phyloP scores from a whole-genome alignment of 2,113 vertebrate species.

The Phocoena phocoena region DNA sequence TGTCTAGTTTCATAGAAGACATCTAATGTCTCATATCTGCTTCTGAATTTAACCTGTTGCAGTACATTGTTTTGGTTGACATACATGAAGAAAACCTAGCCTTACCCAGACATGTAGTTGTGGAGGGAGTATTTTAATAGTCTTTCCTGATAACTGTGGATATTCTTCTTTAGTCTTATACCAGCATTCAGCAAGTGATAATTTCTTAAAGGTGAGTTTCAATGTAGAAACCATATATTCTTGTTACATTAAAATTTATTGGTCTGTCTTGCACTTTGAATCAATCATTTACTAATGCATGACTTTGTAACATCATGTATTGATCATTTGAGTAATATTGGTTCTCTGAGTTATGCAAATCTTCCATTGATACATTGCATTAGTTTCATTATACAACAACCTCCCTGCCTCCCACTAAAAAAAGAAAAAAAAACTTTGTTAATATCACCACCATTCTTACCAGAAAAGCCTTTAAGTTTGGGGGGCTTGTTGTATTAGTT shows the following conservation, averaged over 20 bases:
- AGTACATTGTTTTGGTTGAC: background rate
- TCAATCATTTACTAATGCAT: background rate
- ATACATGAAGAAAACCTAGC: background rate
- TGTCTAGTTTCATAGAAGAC: background rate
- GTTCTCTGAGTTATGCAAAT: background rate
- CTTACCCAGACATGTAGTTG: background rate
- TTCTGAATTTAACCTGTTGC: slow-evolving; percentile 9
- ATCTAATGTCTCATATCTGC: background rate
- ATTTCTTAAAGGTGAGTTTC: background rate
- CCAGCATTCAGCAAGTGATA: background rate
- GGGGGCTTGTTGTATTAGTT: background rate
- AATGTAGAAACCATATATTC: background rate
- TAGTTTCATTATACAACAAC: background rate
- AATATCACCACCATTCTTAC: background rate
- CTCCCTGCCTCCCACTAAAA: background rate
- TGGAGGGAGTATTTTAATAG: background rate
- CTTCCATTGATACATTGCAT: background rate
- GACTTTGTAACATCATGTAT: background rate
- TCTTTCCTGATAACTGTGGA: background rate
- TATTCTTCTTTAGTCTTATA: background rate
- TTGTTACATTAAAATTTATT: background rate
- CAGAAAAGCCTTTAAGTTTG: background rate
- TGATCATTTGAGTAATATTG: background rate
- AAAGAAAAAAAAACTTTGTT: background rate
- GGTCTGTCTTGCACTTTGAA: background rate